Base-by-base conservation (phyloP, 2,797 vertebrate species). In the Parauchenoglanis ngamensis region DNA sequence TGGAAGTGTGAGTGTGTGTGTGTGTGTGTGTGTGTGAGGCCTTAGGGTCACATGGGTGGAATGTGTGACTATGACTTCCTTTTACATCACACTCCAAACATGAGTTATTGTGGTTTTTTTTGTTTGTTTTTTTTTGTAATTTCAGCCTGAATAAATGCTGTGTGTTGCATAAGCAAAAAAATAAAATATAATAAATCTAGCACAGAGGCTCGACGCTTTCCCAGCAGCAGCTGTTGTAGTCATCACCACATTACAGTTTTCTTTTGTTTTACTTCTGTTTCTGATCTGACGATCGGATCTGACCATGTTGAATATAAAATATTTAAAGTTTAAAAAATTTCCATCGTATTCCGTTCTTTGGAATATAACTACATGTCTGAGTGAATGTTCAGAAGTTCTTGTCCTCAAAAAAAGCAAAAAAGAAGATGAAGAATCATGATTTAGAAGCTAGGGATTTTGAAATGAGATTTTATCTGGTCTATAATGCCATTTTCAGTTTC, bases 11-110 rank as follows among this genome's bases (percentile, higher is more conserved):
- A 46, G 40, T 17, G 35, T 70, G 35, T 65, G 63, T 28, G n/a
- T 28, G 28, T 35, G 28, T 13, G 40, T 11, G 44, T 44, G 70
- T 46, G 70, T 49, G 44, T 49, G 25, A 3, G 49, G 7, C 6
- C 19, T n/a, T n/a, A 56, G 15, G n/a, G 49, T 31, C 72, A 75
- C 44, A n/a, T 49, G 44, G 23, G 44, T 77, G 49, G 75, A 54
- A 5, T 79, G 77, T 59, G 56, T 44, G 21, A 79, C 77, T 59
- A 80, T 59, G 35, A 80, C 77, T 80, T 80, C 77, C 77, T 80
- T 4, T 79, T 57, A 56, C 52, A 21, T 21, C 12, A 19, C 49
- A 25, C 21, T 73, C 5, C 6, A 25, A 49, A 54, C 49, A 1
- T 19, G 15, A 19, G 15, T 77, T 77, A 54, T 4, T 77, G 23